Percentiles rank a stretch among this genome's conserved stretches.
Conservation (phyloP, 2,888 invertebrate genomes). For the Periphyllus acericola region DNA sequence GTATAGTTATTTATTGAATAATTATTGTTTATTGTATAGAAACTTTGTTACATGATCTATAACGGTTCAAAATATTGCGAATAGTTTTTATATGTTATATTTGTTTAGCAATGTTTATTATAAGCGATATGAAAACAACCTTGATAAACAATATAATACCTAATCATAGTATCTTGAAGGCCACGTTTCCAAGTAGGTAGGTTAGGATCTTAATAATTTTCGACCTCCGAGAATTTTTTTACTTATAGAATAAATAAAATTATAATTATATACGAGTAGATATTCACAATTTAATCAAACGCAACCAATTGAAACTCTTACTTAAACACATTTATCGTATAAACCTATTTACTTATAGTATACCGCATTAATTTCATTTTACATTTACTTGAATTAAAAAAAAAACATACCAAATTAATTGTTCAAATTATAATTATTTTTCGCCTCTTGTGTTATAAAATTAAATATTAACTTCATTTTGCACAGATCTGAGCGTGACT, state of each 20-base stretch:
- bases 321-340: background rate
- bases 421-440: background rate
- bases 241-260: conserved; percentile 16
- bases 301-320: background rate
- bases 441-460: background rate
- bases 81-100: background rate
- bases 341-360: background rate
- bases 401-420: background rate
- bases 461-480: background rate
- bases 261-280: background rate
- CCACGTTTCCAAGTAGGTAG: conserved; percentile 11
- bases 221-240: conserved; percentile 26
- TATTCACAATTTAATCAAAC: background rate
- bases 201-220: conserved; percentile 36
- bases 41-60: background rate
- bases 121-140: conserved; percentile 20
- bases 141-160: conserved; percentile 20
- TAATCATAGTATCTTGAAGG: conserved; percentile 49
- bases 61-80: background rate
- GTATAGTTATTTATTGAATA: no score
- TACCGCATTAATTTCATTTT: background rate
- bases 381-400: background rate
- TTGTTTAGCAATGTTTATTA: background rate
- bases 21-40: no score
- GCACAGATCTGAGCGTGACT: background rate